Conservation (phyloP, 2,797 vertebrate genomes). For the Heteromormyrus szaboi region DNA sequence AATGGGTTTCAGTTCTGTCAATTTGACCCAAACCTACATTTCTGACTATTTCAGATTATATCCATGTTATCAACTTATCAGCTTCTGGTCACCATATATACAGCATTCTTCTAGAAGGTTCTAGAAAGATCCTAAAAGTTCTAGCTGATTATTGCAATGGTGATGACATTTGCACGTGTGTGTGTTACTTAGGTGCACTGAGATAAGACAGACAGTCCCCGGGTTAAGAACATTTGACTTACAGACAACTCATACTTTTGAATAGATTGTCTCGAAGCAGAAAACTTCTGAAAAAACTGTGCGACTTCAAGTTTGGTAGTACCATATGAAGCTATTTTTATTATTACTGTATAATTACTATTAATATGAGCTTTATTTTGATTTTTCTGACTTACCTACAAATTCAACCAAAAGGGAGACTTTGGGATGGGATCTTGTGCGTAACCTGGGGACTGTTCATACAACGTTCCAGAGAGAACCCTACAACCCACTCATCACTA, state of each 20-base stretch:
- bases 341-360: neutral
- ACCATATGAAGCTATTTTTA: neutral
- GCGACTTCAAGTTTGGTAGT: neutral
- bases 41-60: neutral
- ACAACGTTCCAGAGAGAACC: neutral
- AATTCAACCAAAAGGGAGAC: neutral
- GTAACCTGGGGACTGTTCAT: neutral
- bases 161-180: neutral
- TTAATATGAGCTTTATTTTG: neutral
- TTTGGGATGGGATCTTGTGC: neutral
- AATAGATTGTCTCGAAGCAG: neutral
- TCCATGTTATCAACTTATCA: neutral
- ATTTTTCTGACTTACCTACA: neutral
- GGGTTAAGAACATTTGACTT: neutral
- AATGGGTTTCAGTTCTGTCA: neutral
- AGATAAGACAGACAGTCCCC: neutral
- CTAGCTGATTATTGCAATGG: neutral
- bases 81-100: neutral
- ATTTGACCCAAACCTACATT: neutral
- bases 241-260: neutral
- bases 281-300: neutral
- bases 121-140: neutral
- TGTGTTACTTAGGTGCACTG: neutral
- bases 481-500: neutral
- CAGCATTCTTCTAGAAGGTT: neutral